phyloP scores from a whole-genome alignment of 2,888 invertebrate genomes.

The Drosophila dives region DNA sequence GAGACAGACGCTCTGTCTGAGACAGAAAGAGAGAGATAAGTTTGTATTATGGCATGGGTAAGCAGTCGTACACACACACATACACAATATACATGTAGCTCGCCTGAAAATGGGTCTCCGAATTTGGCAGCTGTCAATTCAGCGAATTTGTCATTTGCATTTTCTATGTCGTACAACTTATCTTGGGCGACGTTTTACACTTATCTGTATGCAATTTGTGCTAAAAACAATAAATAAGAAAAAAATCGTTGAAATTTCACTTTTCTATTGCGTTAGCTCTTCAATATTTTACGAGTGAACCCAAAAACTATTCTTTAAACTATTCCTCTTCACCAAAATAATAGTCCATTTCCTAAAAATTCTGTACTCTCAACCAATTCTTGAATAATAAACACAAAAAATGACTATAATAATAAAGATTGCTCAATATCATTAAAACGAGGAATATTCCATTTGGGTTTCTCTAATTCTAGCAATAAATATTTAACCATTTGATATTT shows the following conservation, averaged over 20 bases:
- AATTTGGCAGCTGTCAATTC: constrained; percentile 45
- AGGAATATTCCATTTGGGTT: neutral
- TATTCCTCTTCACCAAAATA: neutral
- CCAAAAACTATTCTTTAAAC: neutral
- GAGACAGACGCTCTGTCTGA: neutral
- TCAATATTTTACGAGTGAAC: too few species aligned
- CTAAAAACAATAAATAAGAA: neutral
- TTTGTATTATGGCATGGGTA: constrained; percentile 26
- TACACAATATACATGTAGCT: neutral
- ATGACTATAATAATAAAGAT: neutral
- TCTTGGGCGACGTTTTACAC: neutral
- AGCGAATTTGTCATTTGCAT: constrained; percentile 8
- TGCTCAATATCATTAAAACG: neutral
- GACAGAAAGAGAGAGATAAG: neutral
- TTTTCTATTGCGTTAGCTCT: neutral
- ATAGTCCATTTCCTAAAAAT: neutral
- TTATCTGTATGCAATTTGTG: neutral
- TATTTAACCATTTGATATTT: neutral
- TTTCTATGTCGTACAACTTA: neutral
- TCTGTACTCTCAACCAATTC: neutral
- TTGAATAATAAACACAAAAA: neutral
- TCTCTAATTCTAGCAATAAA: neutral
- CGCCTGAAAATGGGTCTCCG: constrained; percentile 14
- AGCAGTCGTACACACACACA: constrained; percentile 1
- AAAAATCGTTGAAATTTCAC: neutral